Base-by-base conservation (phyloP, 2,888 invertebrate genomes). In the Sphaeridia pumilis region DNA sequence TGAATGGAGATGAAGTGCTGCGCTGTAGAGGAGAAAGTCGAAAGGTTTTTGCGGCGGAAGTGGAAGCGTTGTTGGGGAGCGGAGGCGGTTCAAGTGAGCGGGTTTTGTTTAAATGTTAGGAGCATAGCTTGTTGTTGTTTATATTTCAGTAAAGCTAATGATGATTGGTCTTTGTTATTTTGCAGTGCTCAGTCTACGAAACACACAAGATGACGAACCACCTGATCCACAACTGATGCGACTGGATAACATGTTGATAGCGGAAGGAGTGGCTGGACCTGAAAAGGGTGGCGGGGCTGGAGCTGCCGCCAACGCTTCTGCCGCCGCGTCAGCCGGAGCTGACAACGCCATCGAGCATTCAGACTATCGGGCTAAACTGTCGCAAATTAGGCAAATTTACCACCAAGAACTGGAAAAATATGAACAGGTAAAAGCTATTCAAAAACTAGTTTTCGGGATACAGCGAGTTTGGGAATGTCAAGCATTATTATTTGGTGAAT, bases 331-430 rank as follows among this genome's bases (percentile, higher is more conserved):
- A 58, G 79, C 82, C 57, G 82, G 82, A 59, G 81, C 82, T 72
- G 92, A 93, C 73, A 92, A 92, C 74, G 92, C 93, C 66, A 94
- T 94, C 70, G 98, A 99, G 75, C 97, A 98, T 75, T 94, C 97
- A 57, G 98, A 99, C 74, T 98, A 99, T 76, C 82, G 97, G 67
- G 94, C 94, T 67, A 98, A 98, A 74, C 78, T 99, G 68, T 89
- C 93, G 14, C 97, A 98, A 76, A 98, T 98, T 71, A 80, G 98
- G 58, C 90, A 92, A 75, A 97, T 98, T 68, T 98, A 99, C 75
- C 95, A 97, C 73, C 92, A 94, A 74, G 98, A 98, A 74, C 74
- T 99, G 69, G 94, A 95, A 74, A 98, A 98, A 78, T 98, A 99
- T 70, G 95, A 98, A 76, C 95, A 97, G 76, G 81, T 81, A 63